These are phyloP conservation scores for Dicentrarchus labrax DNA, from an alignment of 2,113 vertebrate species.

Conservation along the genomic window DNA sequence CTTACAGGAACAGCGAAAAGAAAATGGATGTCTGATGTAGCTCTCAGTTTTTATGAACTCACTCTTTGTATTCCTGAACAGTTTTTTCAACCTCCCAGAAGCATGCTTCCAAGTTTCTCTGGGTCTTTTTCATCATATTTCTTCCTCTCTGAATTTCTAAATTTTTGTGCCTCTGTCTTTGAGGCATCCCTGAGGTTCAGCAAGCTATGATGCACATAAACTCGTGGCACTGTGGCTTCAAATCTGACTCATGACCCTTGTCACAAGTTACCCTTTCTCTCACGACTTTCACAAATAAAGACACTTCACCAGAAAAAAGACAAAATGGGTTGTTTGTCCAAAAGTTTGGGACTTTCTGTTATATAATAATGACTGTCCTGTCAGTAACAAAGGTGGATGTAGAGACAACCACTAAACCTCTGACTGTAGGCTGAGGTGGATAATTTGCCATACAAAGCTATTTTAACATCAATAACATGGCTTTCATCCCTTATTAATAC, in stretches of 20 bases:
- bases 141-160: not conserved
- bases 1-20: slow-evolving; percentile 19
- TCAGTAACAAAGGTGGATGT: not conserved
- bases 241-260: slow-evolving; percentile 54
- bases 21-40: slow-evolving; percentile 16
- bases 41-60: slow-evolving; percentile 34
- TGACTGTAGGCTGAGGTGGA: not conserved
- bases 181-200: slow-evolving; percentile 44
- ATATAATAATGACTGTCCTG: not conserved
- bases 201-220: slow-evolving; percentile 15
- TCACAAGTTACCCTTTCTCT: slow-evolving; percentile 48
- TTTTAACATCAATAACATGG: not conserved
- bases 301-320: not conserved
- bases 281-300: slow-evolving; percentile 21
- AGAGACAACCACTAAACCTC: not conserved
- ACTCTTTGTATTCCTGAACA: slow-evolving; percentile 22
- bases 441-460: not conserved
- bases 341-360: not conserved
- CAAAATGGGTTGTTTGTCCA: not conserved
- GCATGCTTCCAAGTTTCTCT: slow-evolving; percentile 8
- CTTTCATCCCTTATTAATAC: not conserved
- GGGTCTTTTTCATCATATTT: slow-evolving; percentile 29
- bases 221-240: slow-evolving; percentile 41
- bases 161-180: slow-evolving; percentile 26
- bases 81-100: slow-evolving; percentile 11